Evolutionary conservation across 2,113 vertebrate genomes (phyloP).

Genomic region (Peromyscus californicus): DNA sequence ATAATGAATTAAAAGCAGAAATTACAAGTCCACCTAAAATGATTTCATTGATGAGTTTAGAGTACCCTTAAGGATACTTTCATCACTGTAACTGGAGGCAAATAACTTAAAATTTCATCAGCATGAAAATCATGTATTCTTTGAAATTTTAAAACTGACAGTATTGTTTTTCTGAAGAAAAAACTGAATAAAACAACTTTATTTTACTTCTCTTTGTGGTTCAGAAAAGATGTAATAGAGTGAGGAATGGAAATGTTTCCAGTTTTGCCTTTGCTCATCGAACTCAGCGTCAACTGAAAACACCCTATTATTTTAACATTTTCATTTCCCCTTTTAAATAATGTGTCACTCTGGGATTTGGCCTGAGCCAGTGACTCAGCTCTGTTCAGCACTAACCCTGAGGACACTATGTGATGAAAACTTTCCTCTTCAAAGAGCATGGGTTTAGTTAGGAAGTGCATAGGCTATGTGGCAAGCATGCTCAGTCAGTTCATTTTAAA

Average conservation of each 20-base stretch:
- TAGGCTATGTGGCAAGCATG: background rate
- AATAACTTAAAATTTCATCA: background rate
- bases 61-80: background rate
- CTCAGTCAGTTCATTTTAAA: conserved; percentile 17
- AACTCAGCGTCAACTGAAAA: conserved; percentile 73
- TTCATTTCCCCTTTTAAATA: conserved; percentile 65
- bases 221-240: background rate
- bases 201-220: background rate
- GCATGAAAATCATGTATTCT: background rate
- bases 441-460: background rate
- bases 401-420: background rate
- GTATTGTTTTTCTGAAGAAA: background rate
- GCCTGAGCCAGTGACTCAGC: conserved; percentile 62
- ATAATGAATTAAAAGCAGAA: background rate
- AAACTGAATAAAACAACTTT: background rate
- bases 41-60: background rate
- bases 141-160: background rate
- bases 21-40: conserved; percentile 2
- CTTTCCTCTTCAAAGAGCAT: background rate
- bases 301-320: conserved; percentile 58
- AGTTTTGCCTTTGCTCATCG: background rate
- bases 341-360: conserved; percentile 58
- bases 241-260: background rate
- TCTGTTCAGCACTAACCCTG: background rate
- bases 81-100: background rate